Conservation (phyloP, 2,113 vertebrate genomes). For the Donacobius atricapilla region DNA sequence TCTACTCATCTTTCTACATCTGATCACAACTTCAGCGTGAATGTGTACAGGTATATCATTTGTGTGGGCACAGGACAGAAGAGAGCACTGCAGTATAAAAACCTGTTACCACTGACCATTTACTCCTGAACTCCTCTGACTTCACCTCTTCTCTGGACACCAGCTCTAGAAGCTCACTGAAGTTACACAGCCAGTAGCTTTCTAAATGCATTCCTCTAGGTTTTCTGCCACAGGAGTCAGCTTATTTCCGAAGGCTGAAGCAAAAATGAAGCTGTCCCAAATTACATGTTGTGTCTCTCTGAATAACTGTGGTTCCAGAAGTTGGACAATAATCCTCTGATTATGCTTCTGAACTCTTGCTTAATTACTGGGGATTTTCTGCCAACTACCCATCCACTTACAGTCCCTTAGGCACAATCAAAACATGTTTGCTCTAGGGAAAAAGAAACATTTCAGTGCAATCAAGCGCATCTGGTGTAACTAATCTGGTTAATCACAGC, state of each 20-base stretch:
- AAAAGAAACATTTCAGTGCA: constrained; percentile 76
- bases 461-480: constrained; percentile 71
- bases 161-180: constrained; percentile 33
- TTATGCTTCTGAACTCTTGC: constrained; percentile 52
- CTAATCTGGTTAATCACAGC: constrained; percentile 73
- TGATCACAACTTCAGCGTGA: constrained; percentile 48
- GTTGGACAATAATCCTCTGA: constrained; percentile 57
- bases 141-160: constrained; percentile 17
- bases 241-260: constrained; percentile 26
- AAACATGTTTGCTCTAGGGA: constrained; percentile 70
- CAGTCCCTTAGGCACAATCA: constrained; percentile 72
- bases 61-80: constrained; percentile 28
- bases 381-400: constrained; percentile 67
- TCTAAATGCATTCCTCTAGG: constrained; percentile 39
- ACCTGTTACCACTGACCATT: not conserved
- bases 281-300: constrained; percentile 17
- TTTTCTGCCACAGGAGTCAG: constrained; percentile 12
- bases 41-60: not conserved
- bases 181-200: constrained; percentile 9
- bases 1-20: not conserved
- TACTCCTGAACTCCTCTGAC: constrained; percentile 24
- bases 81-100: constrained; percentile 28
- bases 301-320: constrained; percentile 41
- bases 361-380: constrained; percentile 63
- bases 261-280: constrained; percentile 35